Conservation (phyloP, 2,888 invertebrate species). For the Epirrhoe alternata region DNA sequence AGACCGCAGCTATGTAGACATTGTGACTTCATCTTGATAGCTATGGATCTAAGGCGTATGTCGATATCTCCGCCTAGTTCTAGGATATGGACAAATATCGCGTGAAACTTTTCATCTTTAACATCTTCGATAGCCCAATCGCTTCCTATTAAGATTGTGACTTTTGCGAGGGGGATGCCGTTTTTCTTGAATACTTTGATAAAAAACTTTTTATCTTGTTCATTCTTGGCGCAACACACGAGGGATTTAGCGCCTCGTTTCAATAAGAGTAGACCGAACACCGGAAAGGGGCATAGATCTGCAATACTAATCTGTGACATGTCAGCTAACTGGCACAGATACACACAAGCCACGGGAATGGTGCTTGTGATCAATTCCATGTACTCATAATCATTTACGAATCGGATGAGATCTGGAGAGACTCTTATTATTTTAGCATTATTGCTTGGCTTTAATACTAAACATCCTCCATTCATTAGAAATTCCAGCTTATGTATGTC, state of each 20-base stretch:
- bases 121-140: slow-evolving; percentile 60
- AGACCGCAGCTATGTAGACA: slow-evolving; percentile 75
- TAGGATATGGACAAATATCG: slow-evolving; percentile 83
- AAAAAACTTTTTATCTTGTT: slow-evolving; percentile 72
- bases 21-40: slow-evolving; percentile 57
- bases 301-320: slow-evolving; percentile 71
- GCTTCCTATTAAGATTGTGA: slow-evolving; percentile 68
- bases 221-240: slow-evolving; percentile 71
- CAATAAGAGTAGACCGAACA: slow-evolving; percentile 85
- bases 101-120: slow-evolving; percentile 73
- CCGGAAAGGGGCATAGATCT: slow-evolving; percentile 87
- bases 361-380: slow-evolving; percentile 68
- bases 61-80: slow-evolving; percentile 85
- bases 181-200: slow-evolving; percentile 72
- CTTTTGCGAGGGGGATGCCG: slow-evolving; percentile 63
- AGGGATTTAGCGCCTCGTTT: slow-evolving; percentile 77
- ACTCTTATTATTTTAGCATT: slow-evolving; percentile 56
- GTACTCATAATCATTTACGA: slow-evolving; percentile 81
- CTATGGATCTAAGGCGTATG: slow-evolving; percentile 58
- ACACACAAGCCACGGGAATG: slow-evolving; percentile 66
- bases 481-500: slow-evolving; percentile 64
- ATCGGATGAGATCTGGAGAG: slow-evolving; percentile 67
- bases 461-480: slow-evolving; percentile 69
- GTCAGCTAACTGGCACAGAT: slow-evolving; percentile 69
- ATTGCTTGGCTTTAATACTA: slow-evolving; percentile 59